Conservation (phyloP, 2,888 invertebrate genomes). For the Norana najaformis region DNA sequence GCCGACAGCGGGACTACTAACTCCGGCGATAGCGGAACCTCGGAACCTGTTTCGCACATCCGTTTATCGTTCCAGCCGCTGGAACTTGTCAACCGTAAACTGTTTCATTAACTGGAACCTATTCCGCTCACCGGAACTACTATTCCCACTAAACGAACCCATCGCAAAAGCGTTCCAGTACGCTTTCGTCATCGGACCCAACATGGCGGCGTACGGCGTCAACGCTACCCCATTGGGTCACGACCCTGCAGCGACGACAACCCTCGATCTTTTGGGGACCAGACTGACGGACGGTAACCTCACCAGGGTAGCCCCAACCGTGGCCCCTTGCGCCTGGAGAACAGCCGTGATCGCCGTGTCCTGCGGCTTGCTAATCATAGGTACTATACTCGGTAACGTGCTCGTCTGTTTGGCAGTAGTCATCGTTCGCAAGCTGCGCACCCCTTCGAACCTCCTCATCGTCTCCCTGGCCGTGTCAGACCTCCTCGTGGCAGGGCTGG, state of each 20-base stretch:
- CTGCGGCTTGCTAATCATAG: slow-evolving; percentile 59
- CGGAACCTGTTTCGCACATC: background rate
- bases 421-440: slow-evolving; percentile 64
- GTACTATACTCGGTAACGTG: slow-evolving; percentile 65
- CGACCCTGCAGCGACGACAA: background rate
- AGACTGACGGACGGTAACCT: background rate
- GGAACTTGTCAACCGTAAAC: background rate
- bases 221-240: background rate
- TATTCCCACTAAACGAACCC: too few species aligned
- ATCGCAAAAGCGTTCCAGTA: background rate
- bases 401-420: slow-evolving; percentile 65
- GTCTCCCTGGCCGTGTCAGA: slow-evolving; percentile 65
- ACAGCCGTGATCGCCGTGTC: slow-evolving; percentile 47
- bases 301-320: background rate
- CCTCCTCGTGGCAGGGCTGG: slow-evolving; percentile 63
- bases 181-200: background rate
- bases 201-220: background rate
- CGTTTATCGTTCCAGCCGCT: background rate
- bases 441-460: slow-evolving; percentile 60
- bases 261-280: background rate
- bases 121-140: too few species aligned
- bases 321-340: background rate
- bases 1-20: background rate
- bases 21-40: background rate
- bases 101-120: background rate